phyloP scores from a whole-genome alignment of 2,888 invertebrate species.

The Fragum whitleyi region DNA sequence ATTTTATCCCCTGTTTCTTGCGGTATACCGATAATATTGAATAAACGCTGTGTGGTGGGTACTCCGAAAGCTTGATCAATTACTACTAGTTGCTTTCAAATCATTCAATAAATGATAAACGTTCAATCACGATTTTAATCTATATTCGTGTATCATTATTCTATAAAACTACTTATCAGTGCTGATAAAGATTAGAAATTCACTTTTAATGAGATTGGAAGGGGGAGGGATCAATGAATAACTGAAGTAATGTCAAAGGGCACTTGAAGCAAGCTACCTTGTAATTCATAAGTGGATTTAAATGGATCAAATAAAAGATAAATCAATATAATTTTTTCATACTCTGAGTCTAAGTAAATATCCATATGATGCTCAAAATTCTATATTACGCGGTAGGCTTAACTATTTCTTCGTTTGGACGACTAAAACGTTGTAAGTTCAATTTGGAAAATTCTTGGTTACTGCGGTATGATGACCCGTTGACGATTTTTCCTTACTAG shows the following conservation, averaged over 20 bases:
- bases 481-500: neutral
- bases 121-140: no score
- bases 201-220: neutral
- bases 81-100: no score
- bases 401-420: no score
- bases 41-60: no score
- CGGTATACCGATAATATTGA: no score
- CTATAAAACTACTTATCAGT: neutral
- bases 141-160: no score
- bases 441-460: no score
- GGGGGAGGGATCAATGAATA: neutral
- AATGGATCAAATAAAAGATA: neutral
- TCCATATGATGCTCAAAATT: neutral
- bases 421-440: no score
- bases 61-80: no score
- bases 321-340: neutral
- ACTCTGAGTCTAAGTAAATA: neutral
- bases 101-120: no score
- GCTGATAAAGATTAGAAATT: neutral
- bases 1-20: no score
- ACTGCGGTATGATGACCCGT: neutral
- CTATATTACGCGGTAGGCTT: no score
- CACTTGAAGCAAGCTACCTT: neutral
- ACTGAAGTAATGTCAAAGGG: neutral
- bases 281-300: neutral